These are phyloP conservation scores for Amazona guildingii DNA, from an alignment of 2,113 vertebrate genomes.

Conservation along the genomic window DNA sequence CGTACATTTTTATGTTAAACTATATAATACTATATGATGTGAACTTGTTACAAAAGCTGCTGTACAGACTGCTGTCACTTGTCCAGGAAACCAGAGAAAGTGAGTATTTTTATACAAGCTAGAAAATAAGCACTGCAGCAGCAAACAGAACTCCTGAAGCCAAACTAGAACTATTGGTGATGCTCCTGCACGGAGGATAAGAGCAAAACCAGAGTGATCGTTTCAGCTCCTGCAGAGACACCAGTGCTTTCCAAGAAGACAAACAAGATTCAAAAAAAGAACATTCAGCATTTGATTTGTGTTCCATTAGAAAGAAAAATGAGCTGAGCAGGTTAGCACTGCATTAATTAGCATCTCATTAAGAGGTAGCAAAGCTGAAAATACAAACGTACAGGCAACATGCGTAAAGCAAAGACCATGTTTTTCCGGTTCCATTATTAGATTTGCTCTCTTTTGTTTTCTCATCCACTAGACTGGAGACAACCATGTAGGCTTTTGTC, in stretches of 20 bases:
- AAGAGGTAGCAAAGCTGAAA: background rate
- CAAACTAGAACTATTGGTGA: background rate
- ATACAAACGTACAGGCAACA: background rate
- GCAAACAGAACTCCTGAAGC: background rate
- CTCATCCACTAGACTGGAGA: background rate
- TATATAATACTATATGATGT: background rate
- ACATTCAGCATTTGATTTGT: background rate
- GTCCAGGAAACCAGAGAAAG: background rate
- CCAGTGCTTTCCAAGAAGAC: background rate
- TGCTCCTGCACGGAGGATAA: background rate
- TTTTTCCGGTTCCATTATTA: slow-evolving; percentile 39
- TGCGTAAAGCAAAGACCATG: background rate
- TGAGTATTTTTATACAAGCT: background rate
- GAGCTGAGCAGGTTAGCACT: background rate
- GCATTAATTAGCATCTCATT: slow-evolving; percentile 24
- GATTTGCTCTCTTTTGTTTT: slow-evolving; percentile 1
- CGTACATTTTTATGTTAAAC: background rate
- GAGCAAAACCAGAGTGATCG: background rate
- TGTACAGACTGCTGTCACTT: background rate
- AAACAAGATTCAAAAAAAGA: background rate
- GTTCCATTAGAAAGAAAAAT: slow-evolving; percentile 11
- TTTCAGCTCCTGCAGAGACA: background rate
- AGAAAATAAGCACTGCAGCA: background rate
- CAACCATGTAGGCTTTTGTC: slow-evolving; percentile 22
- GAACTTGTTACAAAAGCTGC: background rate